Evolutionary conservation across 2,113 vertebrate genomes (phyloP).

Genomic region (Gasterosteus aculeatus): DNA sequence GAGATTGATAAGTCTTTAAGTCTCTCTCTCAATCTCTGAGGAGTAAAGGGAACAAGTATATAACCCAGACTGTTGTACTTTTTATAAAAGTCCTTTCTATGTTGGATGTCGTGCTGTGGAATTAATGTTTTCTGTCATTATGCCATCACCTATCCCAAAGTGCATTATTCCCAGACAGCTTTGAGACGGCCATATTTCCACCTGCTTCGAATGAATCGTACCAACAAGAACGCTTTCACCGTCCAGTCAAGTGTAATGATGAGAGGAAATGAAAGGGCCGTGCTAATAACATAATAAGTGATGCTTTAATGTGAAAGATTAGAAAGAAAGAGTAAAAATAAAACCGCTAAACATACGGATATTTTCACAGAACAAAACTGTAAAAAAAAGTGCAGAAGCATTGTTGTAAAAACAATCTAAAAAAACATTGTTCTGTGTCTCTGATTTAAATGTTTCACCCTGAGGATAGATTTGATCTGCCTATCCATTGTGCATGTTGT

Average conservation of each 20-base stretch:
- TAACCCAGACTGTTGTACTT: neutral
- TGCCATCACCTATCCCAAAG: constrained; percentile 9
- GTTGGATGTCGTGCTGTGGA: neutral
- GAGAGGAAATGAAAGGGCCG: constrained; percentile 9
- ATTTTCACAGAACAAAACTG: neutral
- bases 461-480: constrained; percentile 17
- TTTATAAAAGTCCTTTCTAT: neutral
- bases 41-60: neutral
- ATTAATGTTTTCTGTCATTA: neutral
- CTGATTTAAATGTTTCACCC: constrained; percentile 8
- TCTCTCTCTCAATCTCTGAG: neutral
- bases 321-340: neutral
- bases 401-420: neutral
- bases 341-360: neutral
- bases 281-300: constrained; percentile 7
- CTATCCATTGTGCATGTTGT: constrained; percentile 16
- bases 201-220: neutral
- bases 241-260: constrained; percentile 18
- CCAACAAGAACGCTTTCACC: neutral
- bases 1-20: neutral
- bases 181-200: neutral
- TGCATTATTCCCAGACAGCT: constrained; percentile 8
- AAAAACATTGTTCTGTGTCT: neutral
- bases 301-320: constrained; percentile 20
- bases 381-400: neutral